Evolutionary conservation across 2,797 vertebrate genomes (phyloP).

Genomic region (Scomberomorus guttatus): DNA sequence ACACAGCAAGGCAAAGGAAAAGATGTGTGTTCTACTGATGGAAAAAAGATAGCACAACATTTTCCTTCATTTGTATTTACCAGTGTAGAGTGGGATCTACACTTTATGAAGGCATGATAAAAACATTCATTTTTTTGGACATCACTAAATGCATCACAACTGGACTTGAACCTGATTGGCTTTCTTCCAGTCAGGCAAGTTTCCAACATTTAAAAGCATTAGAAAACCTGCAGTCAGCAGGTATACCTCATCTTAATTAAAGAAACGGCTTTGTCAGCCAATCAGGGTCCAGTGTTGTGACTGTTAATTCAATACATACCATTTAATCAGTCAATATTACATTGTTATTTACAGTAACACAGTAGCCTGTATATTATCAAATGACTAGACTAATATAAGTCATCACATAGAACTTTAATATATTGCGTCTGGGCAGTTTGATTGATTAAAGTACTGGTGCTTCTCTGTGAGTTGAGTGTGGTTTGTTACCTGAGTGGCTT

Average conservation of each 20-base stretch:
- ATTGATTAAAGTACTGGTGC: neutral
- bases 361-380: neutral
- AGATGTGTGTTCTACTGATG: too few species aligned
- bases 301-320: neutral
- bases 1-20: neutral
- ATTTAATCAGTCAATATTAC: neutral
- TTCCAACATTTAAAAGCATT: neutral
- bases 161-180: neutral
- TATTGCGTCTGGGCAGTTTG: too few species aligned
- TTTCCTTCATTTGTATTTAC: neutral
- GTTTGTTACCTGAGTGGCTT: constrained; percentile 78
- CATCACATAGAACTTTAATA: too few species aligned
- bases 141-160: neutral
- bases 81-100: too few species aligned
- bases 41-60: too few species aligned
- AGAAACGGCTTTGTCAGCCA: constrained; percentile 12
- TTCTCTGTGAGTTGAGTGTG: neutral
- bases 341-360: neutral
- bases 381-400: neutral
- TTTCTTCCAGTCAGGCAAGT: neutral
- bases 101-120: neutral
- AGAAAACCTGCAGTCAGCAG: constrained; percentile 17
- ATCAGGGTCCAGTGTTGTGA: neutral
- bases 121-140: neutral
- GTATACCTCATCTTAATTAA: neutral